phyloP scores from a whole-genome alignment of 1,140 invertebrate genomes.

The Eurosta solidaginis region DNA sequence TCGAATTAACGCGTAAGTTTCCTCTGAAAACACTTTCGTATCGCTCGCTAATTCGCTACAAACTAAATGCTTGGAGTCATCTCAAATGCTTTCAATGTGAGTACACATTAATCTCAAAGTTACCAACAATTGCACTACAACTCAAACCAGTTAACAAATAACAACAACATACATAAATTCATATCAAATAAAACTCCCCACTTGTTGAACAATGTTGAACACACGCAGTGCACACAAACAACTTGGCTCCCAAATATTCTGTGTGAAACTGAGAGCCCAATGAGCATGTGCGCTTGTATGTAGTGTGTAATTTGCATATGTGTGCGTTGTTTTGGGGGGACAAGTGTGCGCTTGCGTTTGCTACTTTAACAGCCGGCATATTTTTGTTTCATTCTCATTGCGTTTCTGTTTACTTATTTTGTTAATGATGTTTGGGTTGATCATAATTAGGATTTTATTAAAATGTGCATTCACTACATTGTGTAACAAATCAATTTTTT shows the following conservation, averaged over 20 bases:
- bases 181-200: neutral
- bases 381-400: neutral
- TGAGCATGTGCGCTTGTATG: neutral
- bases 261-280: neutral
- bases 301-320: neutral
- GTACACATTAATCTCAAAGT: neutral
- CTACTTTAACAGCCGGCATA: neutral
- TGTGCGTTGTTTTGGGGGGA: neutral
- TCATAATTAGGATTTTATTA: neutral
- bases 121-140: neutral
- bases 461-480: neutral
- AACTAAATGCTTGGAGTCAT: neutral
- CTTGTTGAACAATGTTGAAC: neutral
- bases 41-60: neutral
- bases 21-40: conserved; percentile 20
- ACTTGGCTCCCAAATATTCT: neutral
- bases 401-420: neutral
- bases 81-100: neutral
- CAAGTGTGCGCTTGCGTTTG: neutral
- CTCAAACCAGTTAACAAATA: conserved; percentile 3
- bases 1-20: neutral
- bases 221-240: neutral
- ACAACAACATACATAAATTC: neutral
- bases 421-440: neutral
- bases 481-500: too few species aligned